Evolutionary conservation across 37 sponge, comb jelly and placozoan species (phyloP).

Genomic region (Oopsacas minuta): DNA sequence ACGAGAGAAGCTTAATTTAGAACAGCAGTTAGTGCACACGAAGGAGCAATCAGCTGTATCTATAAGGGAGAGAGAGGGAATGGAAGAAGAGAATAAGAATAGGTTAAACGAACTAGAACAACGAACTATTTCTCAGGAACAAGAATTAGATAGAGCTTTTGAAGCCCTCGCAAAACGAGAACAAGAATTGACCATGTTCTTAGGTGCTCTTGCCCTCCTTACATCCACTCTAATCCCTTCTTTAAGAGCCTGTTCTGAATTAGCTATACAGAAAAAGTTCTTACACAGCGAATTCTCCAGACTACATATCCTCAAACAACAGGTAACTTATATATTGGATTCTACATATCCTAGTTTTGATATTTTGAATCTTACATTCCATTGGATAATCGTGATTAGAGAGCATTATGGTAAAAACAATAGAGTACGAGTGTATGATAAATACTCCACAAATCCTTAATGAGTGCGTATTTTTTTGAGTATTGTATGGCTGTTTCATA

Average conservation of each 20-base stretch:
- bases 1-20: neutral
- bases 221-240: neutral
- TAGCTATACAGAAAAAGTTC: neutral
- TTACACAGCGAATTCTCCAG: slow-evolving; percentile 7
- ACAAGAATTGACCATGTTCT: neutral
- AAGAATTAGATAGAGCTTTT: slow-evolving; percentile 5
- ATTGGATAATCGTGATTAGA: too few species aligned
- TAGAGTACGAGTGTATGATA: too few species aligned
- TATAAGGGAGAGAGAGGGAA: neutral
- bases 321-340: neutral
- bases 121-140: neutral
- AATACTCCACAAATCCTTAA: too few species aligned
- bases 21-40: neutral
- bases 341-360: too few species aligned
- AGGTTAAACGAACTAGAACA: neutral
- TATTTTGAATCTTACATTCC: too few species aligned
- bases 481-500: too few species aligned
- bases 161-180: slow-evolving; percentile 2
- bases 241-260: neutral
- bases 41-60: neutral
- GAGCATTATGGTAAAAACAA: too few species aligned
- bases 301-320: neutral
- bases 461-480: too few species aligned
- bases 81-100: neutral
- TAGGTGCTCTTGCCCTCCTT: neutral